These are phyloP conservation scores for Leptinotarsa texana DNA, from an alignment of 1,140 invertebrate genomes.

Conservation along the genomic window DNA sequence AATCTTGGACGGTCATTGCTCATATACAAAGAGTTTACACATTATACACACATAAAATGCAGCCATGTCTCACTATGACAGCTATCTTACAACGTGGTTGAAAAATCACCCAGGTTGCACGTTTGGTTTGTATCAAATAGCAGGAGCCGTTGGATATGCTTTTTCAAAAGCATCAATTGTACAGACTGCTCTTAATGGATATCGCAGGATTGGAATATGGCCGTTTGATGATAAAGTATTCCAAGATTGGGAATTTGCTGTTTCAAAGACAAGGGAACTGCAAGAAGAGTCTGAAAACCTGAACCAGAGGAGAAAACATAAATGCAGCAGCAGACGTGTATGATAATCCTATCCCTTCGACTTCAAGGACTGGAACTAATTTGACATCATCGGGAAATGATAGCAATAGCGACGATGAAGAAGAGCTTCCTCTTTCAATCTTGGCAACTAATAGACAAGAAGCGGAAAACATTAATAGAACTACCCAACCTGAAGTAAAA, in stretches of 20 bases:
- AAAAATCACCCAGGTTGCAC: not conserved
- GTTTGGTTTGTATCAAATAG: constrained; percentile 18
- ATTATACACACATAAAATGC: too few relatives aligned
- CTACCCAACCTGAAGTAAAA: not conserved
- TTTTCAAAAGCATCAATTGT: constrained; percentile 13
- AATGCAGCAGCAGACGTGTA: too few relatives aligned
- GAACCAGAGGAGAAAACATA: not conserved
- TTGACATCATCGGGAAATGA: not conserved
- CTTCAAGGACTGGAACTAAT: not conserved
- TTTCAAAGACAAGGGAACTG: constrained; percentile 27
- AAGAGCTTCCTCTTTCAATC: not conserved
- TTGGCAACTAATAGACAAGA: not conserved
- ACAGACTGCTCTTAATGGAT: constrained; percentile 17
- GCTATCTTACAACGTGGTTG: too few relatives aligned
- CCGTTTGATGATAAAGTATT: constrained; percentile 11
- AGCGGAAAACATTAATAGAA: not conserved
- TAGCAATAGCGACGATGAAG: not conserved
- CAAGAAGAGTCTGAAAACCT: constrained; percentile 9
- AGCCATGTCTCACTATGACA: too few relatives aligned
- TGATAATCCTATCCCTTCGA: not conserved
- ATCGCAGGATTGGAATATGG: constrained; percentile 17
- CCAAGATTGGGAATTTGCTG: constrained; percentile 24
- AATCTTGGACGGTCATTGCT: too few relatives aligned
- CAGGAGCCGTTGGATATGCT: constrained; percentile 7
- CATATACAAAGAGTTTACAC: too few relatives aligned